phyloP scores from a whole-genome alignment of 2,797 vertebrate species.

The Leucoraja ocellata region DNA sequence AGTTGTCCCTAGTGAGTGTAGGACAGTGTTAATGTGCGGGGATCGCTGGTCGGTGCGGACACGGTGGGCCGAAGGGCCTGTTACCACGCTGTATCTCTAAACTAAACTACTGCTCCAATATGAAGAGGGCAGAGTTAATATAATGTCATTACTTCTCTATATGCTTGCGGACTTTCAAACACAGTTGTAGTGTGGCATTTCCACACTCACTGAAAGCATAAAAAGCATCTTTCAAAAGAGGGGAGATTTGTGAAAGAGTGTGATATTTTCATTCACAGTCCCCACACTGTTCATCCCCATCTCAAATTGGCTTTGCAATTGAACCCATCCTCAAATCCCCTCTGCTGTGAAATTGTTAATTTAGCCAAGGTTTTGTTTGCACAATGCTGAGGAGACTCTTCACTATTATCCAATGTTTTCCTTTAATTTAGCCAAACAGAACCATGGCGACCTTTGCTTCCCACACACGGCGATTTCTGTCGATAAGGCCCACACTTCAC shows the following conservation, averaged over 20 bases:
- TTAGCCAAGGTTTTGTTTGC: slow-evolving; percentile 16
- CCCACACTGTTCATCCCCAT: neutral
- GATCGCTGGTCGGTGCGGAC: no score
- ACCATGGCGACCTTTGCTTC: neutral
- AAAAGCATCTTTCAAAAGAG: neutral
- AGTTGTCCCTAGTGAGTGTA: no score
- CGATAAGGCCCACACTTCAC: neutral
- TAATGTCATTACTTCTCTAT: neutral
- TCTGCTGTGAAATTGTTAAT: slow-evolving; percentile 13
- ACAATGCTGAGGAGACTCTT: neutral
- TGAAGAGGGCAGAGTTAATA: neutral
- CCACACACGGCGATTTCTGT: neutral
- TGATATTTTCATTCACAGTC: neutral
- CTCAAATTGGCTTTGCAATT: slow-evolving; percentile 1
- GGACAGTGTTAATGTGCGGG: no score
- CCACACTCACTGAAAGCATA: neutral
- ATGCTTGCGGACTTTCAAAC: neutral
- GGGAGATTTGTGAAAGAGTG: no score
- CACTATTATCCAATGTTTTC: neutral
- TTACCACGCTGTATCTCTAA: no score
- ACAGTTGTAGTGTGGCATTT: no score
- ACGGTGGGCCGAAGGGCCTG: no score
- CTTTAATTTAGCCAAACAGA: neutral
- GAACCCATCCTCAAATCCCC: neutral
- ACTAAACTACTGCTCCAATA: neutral